Percentiles rank a stretch among this genome's conserved stretches.
Conservation (phyloP, 1,140 invertebrate genomes). For the Phymastichus coffea region DNA sequence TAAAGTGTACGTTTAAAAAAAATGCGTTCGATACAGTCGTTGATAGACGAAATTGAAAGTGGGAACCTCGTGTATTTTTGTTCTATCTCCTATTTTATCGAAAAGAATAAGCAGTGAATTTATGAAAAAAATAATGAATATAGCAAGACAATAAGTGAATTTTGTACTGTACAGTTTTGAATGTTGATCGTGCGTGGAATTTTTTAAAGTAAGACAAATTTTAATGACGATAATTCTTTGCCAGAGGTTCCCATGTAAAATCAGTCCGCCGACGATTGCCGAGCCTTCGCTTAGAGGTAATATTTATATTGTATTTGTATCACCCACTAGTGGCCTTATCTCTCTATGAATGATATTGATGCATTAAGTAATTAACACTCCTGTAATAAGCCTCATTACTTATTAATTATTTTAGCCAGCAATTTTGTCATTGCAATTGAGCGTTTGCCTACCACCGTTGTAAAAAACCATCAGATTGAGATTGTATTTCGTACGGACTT, state of each 20-base stretch:
- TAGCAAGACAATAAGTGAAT: constrained; percentile 26
- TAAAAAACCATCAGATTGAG: constrained; percentile 13
- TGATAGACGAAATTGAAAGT: constrained; percentile 20
- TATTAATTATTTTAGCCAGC: constrained; percentile 35
- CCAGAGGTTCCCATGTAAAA: neutral
- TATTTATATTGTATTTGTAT: constrained; percentile 55
- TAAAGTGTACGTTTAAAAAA: constrained; percentile 13
- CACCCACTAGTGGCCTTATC: constrained; percentile 57
- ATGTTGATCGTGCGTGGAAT: neutral
- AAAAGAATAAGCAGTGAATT: neutral
- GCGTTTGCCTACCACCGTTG: constrained; percentile 13
- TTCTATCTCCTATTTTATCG: constrained; percentile 1
- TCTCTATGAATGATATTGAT: constrained; percentile 44
- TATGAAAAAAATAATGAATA: neutral
- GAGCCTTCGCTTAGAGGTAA: constrained; percentile 44
- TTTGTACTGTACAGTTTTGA: constrained; percentile 13
- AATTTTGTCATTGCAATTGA: constrained; percentile 34
- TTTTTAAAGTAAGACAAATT: constrained; percentile 7
- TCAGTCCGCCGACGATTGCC: constrained; percentile 36
- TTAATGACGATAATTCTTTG: constrained; percentile 5
- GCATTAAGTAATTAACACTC: constrained; percentile 42
- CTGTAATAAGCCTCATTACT: constrained; percentile 33
- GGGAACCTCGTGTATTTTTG: neutral
- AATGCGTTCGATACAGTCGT: constrained; percentile 32
- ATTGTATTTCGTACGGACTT: constrained; percentile 17